Conservation (phyloP, 2,113 vertebrate species). For the Rana temporaria region DNA sequence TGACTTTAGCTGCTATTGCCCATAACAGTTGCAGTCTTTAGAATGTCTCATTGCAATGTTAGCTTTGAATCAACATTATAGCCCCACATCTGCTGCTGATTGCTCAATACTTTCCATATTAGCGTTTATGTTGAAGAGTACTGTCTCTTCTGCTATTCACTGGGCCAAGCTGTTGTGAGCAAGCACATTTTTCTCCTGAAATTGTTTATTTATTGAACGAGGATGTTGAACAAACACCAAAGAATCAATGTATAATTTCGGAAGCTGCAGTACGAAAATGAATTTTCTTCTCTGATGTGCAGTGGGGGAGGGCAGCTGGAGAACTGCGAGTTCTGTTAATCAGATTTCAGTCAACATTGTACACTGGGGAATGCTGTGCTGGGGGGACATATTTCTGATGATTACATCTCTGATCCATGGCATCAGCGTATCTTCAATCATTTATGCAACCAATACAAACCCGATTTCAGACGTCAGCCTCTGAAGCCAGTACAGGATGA, state of each 20-base stretch:
- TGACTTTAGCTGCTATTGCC: slow-evolving; percentile 1
- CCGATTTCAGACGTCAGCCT: neutral
- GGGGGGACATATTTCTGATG: slow-evolving; percentile 42
- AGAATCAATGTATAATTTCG: slow-evolving; percentile 56
- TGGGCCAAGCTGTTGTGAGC: slow-evolving; percentile 3
- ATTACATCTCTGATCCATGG: slow-evolving; percentile 44
- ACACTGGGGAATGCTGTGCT: slow-evolving; percentile 4
- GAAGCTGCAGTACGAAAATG: slow-evolving; percentile 37
- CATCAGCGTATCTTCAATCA: slow-evolving; percentile 19
- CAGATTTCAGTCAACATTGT: slow-evolving; percentile 32
- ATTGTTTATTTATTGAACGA: slow-evolving; percentile 53
- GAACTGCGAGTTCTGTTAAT: slow-evolving; percentile 18
- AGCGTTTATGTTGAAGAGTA: neutral
- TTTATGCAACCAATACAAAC: slow-evolving; percentile 23
- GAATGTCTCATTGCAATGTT: neutral
- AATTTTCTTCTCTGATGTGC: slow-evolving; percentile 36
- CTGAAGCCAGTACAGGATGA: neutral
- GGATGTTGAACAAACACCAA: slow-evolving; percentile 41
- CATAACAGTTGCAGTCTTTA: neutral
- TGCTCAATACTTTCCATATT: slow-evolving; percentile 22
- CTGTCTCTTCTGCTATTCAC: neutral
- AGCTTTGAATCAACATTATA: slow-evolving; percentile 21
- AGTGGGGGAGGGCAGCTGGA: slow-evolving; percentile 14
- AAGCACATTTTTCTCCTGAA: slow-evolving; percentile 1
- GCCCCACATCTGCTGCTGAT: slow-evolving; percentile 18